Percentiles rank a stretch among this genome's conserved stretches.
phyloP scores from a whole-genome alignment of 2,888 invertebrate species.

The Eupithecia tripunctaria region DNA sequence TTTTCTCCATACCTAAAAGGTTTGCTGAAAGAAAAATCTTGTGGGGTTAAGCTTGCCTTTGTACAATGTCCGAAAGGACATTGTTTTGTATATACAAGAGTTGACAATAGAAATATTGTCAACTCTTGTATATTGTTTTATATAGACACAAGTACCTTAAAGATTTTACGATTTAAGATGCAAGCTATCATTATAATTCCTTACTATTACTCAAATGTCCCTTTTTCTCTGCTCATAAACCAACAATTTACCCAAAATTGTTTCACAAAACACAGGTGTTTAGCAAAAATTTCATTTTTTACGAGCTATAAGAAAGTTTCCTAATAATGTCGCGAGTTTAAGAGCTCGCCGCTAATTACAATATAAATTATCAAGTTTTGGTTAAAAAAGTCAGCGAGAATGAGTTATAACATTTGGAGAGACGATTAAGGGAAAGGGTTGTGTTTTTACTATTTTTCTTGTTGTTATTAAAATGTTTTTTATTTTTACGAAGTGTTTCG shows the following conservation, averaged over 20 bases:
- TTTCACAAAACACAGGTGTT: constrained; percentile 63
- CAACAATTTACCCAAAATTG: constrained; percentile 45
- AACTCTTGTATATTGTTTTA: too few species aligned
- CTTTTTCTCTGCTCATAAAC: constrained; percentile 41
- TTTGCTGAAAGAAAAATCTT: too few species aligned
- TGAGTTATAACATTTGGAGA: constrained; percentile 71
- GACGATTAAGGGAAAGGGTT: constrained; percentile 50
- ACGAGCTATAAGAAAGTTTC: constrained; percentile 80
- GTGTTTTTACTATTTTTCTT: constrained; percentile 6
- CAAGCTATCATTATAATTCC: neutral
- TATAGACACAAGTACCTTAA: too few species aligned
- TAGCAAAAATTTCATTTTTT: constrained; percentile 73
- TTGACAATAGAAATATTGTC: too few species aligned
- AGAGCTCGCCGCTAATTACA: constrained; percentile 79
- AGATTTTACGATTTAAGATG: too few species aligned
- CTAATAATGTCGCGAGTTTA: constrained; percentile 78
- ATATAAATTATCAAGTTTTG: constrained; percentile 82
- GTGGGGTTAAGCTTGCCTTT: too few species aligned
- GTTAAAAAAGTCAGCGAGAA: constrained; percentile 70
- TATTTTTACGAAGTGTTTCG: neutral
- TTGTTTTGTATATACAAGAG: too few species aligned
- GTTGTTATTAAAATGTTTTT: neutral
- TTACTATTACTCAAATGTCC: neutral
- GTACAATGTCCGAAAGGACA: too few species aligned
- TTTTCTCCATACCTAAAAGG: too few species aligned